These are phyloP conservation scores for Onychomys torridus DNA, from an alignment of 2,797 vertebrate species.

Conservation along the genomic window DNA sequence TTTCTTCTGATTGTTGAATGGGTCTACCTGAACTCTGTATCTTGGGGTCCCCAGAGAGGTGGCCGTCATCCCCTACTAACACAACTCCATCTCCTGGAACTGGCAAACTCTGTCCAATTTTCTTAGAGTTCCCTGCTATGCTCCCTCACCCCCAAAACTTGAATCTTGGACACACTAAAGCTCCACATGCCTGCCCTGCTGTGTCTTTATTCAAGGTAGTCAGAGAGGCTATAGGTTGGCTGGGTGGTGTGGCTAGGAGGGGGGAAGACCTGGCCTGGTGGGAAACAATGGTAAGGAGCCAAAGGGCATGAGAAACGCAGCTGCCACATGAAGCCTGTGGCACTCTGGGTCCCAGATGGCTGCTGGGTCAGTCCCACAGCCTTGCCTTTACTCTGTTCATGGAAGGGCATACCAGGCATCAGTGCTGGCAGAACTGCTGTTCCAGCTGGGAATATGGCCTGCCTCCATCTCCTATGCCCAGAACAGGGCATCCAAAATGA, in stretches of 20 bases:
- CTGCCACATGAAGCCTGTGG: background rate
- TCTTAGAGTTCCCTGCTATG: background rate
- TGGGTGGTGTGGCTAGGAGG: background rate
- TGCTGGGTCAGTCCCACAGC: too few species aligned
- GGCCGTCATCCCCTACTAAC: background rate
- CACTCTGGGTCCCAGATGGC: rapidly evolving
- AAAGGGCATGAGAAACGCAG: background rate
- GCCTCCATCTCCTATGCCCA: background rate
- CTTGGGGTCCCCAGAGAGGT: background rate
- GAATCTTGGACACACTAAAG: conserved; percentile 7
- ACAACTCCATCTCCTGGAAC: background rate
- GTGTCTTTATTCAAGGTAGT: conserved; percentile 77
- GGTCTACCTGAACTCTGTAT: background rate
- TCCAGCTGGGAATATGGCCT: rapidly evolving
- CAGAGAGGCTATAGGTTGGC: conserved; percentile 68
- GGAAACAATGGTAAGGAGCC: background rate
- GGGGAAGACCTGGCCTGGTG: background rate
- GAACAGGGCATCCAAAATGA: background rate
- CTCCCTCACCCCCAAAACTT: background rate
- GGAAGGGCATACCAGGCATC: background rate
- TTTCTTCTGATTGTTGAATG: background rate
- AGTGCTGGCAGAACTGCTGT: too few species aligned
- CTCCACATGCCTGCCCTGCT: conserved; percentile 84
- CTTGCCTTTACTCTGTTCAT: background rate
- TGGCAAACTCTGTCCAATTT: background rate